phyloP scores from a whole-genome alignment of 2,888 invertebrate species.

The Diarsia rubi region DNA sequence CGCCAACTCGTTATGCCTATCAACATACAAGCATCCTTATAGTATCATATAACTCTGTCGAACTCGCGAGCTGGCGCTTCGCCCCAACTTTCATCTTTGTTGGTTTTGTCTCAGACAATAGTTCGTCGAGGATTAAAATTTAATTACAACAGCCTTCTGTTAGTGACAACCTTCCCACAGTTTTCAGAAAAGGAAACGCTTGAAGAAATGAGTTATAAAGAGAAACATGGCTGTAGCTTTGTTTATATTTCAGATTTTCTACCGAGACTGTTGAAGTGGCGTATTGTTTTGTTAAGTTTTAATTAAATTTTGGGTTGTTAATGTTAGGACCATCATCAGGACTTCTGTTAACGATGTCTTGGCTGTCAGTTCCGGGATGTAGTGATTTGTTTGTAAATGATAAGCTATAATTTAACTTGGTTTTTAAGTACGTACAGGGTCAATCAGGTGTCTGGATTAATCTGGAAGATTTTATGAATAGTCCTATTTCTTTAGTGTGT shows the following conservation, averaged over 20 bases:
- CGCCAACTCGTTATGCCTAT: neutral
- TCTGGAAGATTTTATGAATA: neutral
- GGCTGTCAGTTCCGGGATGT: neutral
- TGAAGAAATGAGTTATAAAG: slow-evolving; percentile 61
- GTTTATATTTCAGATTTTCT: slow-evolving; percentile 45
- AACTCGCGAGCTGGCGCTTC: slow-evolving; percentile 40
- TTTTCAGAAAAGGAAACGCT: slow-evolving; percentile 55
- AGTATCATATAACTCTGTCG: slow-evolving; percentile 30
- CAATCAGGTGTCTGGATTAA: neutral
- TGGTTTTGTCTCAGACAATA: slow-evolving; percentile 67
- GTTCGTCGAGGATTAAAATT: slow-evolving; percentile 74
- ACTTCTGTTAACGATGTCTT: slow-evolving; percentile 6
- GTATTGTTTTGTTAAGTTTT: slow-evolving; percentile 37
- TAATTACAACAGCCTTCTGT: slow-evolving; percentile 70
- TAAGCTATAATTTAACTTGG: neutral
- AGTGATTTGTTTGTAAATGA: slow-evolving; percentile 1
- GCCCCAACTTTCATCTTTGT: slow-evolving; percentile 62
- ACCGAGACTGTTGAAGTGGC: slow-evolving; percentile 27
- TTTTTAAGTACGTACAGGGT: neutral
- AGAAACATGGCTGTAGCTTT: slow-evolving; percentile 42
- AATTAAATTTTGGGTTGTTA: slow-evolving; percentile 33
- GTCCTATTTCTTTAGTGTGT: neutral
- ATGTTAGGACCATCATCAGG: neutral
- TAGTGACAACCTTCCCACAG: slow-evolving; percentile 65
- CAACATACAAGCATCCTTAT: slow-evolving; percentile 9